Base-by-base conservation (phyloP, 2,797 vertebrate genomes). In the Furcifer pardalis region DNA sequence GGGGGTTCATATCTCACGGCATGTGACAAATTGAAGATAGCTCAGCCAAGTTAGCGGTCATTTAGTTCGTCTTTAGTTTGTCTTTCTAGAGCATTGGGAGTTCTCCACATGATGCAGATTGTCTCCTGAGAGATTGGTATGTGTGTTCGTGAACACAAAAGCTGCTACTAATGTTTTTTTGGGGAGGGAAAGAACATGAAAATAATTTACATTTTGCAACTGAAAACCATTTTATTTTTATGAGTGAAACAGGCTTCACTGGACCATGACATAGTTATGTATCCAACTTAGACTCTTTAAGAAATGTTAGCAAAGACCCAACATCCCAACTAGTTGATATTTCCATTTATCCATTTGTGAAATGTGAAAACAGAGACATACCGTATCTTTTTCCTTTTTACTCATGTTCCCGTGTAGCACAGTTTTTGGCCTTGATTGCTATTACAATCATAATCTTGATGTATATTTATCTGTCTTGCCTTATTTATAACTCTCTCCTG, bases 1-100 rank as follows among this genome's bases (percentile, higher is more conserved):
- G 46, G 86, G 83, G 83, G 82, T 10, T 21, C 79, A 49, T 5
- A 56, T 56, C 81, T 87, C 75, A 21, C 40, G 66, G 68, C 56
- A n/a, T 25, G 2, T 68, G 15, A 62, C 13, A 44, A 62, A 37
- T 30, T 1, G 56, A 59, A 52, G 46, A 10, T 21, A 56, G 49
- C 0, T 2, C 63, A 75, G 71, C 71, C 17, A 1, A 74, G 37
- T 56, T 66, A 86, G 7, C 27, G 52, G 69, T 32, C 0, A 56
- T 6, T 15, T 75, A 12, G 30, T 23, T 37, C 12, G 19, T 15
- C 7, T 6, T 15, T 75, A 12, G 30, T 23, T 37, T 17, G 19
- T 15, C 7, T 44, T 85, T 76, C 6, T 0, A 75, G 23, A 69
- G 82, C 56, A 56, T 8, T 23, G 6, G 25, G 2, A n/a, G 35